Evolutionary conservation across 1,140 invertebrate genomes (phyloP), one percentile per base, ranked within the genome.

Genomic region (Cyclargus thomasi): DNA sequence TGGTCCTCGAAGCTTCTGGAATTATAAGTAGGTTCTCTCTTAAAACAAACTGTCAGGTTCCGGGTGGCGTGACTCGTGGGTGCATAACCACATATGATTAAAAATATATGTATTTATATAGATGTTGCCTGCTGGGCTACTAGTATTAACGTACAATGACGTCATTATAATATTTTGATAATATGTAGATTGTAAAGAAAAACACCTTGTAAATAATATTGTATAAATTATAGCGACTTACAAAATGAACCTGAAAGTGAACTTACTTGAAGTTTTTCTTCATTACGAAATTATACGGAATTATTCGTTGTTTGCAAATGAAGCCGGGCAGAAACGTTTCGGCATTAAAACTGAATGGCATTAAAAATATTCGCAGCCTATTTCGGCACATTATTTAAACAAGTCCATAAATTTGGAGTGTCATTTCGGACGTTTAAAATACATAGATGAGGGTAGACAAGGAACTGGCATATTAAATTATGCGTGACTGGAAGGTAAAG

Each of bases 391-490:
- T 39, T 63, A 63, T 63, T 53, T 53, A 68, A 63, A 68, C 62
- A 63, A 68, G 53, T 47, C 62, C 59, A 68, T 68, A 63, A 63
- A 68, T 68, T 68, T 59, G 17, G 23, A 35, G 64, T 35, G 55
- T 20, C 59, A 36, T 67, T 20, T 20, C 20, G 53, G 57, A 23
- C 55, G 55, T 67, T 67, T 67, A 67, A 75, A 69, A 69, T 67
- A 67, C 67, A 71, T 70, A 67, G 74, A 79, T 75, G 70, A 79
- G 78, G 78, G 78, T 77, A 69, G 75, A 77, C 77, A 78, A 68
- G 70, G 65, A 73, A 74, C 70, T 79, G 78, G 72, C 78, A 79
- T 76, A 76, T 79, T 79, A 78, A 78, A 78, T 79, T 79, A 78
- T 78, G 74, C 76, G 73, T 69, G 65, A 73, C 71, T 64, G 69